phyloP scores from a whole-genome alignment of 1,140 invertebrate genomes.

The Zaprionus davidi region DNA sequence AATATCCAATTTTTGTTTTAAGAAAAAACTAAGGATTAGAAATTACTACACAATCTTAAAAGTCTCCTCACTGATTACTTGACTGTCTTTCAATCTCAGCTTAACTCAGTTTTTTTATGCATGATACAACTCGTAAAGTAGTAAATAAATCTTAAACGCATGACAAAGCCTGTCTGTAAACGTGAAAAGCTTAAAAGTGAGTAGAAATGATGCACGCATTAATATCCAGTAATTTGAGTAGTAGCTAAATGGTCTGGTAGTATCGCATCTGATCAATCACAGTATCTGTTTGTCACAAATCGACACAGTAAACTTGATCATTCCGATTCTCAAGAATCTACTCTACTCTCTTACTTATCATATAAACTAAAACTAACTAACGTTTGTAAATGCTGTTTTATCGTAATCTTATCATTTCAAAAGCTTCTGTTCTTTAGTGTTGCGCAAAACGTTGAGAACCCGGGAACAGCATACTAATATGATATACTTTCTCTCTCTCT shows the following conservation, averaged over 20 bases:
- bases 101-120: not conserved
- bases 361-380: constrained; percentile 62
- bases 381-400: constrained; percentile 65
- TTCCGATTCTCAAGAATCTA: constrained; percentile 53
- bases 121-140: constrained; percentile 1
- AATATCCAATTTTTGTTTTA: not conserved
- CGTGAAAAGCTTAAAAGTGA: constrained; percentile 13
- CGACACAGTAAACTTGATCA: constrained; percentile 61
- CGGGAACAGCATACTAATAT: constrained; percentile 53
- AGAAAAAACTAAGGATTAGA: not conserved
- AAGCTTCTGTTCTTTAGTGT: constrained; percentile 73
- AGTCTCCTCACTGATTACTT: constrained; percentile 8
- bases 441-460: constrained; percentile 43
- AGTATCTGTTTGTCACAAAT: constrained; percentile 36
- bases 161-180: constrained; percentile 30
- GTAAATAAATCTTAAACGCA: constrained; percentile 24
- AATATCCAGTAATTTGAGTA: constrained; percentile 26
- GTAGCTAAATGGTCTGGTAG: constrained; percentile 40
- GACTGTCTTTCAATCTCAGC: constrained; percentile 19
- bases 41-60: not conserved
- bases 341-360: constrained; percentile 43
- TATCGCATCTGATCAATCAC: constrained; percentile 48
- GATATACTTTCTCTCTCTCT: constrained; percentile 36
- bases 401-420: constrained; percentile 65
- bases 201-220: constrained; percentile 15